Base-by-base conservation (phyloP, 1,140 invertebrate genomes). In the Achatina immaculata region DNA sequence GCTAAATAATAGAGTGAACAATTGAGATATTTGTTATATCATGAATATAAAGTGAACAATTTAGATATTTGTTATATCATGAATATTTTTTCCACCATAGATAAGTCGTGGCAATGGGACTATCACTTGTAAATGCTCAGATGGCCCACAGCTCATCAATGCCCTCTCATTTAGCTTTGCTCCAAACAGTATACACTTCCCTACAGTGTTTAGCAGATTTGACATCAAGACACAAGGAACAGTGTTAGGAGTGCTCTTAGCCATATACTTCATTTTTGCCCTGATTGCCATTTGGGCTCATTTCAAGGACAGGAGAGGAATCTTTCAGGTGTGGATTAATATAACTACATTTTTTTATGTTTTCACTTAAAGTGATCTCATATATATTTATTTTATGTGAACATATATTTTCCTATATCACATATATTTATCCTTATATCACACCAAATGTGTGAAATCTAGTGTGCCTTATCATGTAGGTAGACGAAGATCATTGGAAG, bases 261-360 rank as follows among this genome's bases (percentile, higher is more conserved):
- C 28, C 2, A 38, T 68, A 3, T 76, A 92, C 48, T 76, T 85
- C 1, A 68, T 92, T 2, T 92, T 91, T 77, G 43, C 92, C 45
- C 68, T 88, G 1, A 62, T 90, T 2, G 77, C 90, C 0, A 84
- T 92, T 19, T 93, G 91, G 88, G 90, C 91, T 14, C 85, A 91
- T n/a, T 81, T 80, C n/a, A 87, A 90, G 85, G 92, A 93, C 84
- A 90, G 88, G 42, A 89, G 45, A 55, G 79, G 80, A 65, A 36
- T 83, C 16, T 42, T 83, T 68, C 79, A 81, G 81, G 82, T 85
- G 79, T 24, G 16, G 4, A 28, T 16, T 34, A 31, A 43, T 21
- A 4, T 43, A 28, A 28, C 14, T 14, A 4, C 1, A 43, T 38
- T 58, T 78, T 38, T 38, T 68, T 42, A 0, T 21, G 21, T 31